Evolutionary conservation across 1,140 invertebrate genomes (phyloP).

Genomic region (Drusus annulatus): DNA sequence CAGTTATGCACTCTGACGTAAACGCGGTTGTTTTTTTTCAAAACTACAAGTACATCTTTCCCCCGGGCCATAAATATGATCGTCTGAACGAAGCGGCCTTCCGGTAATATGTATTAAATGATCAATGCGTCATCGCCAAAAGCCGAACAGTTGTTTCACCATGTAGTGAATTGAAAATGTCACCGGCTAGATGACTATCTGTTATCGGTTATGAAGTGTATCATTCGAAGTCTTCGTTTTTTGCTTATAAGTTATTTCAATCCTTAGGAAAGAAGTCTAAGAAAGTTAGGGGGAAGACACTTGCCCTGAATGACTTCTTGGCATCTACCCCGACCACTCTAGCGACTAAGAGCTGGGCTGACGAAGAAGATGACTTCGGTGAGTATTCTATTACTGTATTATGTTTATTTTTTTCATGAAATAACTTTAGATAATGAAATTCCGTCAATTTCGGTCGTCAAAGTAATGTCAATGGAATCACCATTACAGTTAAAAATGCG

Average conservation of each 20-base stretch:
- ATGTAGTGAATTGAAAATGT: not conserved
- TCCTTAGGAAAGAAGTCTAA: conserved; percentile 71
- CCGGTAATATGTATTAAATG: conserved; percentile 42
- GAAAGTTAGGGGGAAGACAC: conserved; percentile 70
- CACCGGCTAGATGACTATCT: no score
- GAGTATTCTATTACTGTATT: conserved; percentile 58
- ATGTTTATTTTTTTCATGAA: not conserved
- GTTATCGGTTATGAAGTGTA: no score
- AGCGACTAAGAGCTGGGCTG: conserved; percentile 67
- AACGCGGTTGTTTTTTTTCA: conserved; percentile 10
- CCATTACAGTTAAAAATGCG: no score
- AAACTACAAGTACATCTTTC: not conserved
- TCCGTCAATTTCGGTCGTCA: no score
- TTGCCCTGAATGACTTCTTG: conserved; percentile 69
- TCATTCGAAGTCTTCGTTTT: no score
- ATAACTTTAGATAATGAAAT: no score
- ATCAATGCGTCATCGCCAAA: conserved; percentile 48
- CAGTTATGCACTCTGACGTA: not conserved
- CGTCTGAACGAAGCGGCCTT: conserved; percentile 38
- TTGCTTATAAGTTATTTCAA: not conserved
- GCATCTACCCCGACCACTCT: conserved; percentile 66
- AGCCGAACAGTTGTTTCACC: not conserved
- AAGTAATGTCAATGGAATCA: no score
- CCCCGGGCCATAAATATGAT: conserved; percentile 18
- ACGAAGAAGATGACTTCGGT: conserved; percentile 70